These are phyloP conservation scores for Anagyrus pseudococci DNA, from an alignment of 2,888 invertebrate species.

Conservation along the genomic window DNA sequence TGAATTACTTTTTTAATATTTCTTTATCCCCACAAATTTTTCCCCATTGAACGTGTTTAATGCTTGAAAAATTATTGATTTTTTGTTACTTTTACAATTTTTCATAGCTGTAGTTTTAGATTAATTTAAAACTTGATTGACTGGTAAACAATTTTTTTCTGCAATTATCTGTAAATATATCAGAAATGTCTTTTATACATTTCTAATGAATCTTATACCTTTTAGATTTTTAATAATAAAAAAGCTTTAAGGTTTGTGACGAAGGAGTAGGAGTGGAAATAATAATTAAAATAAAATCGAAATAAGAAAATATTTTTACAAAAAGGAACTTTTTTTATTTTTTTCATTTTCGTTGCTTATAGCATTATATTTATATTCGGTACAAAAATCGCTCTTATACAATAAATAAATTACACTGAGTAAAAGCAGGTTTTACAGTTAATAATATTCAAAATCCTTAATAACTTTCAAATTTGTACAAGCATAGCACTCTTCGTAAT, in stretches of 20 bases:
- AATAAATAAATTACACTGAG: conserved; percentile 60
- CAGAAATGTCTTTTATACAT: too few species aligned
- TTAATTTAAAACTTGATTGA: too few species aligned
- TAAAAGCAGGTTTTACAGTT: conserved; percentile 26
- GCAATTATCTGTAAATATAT: too few species aligned
- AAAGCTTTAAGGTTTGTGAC: too few species aligned
- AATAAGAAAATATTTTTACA: conserved; percentile 9
- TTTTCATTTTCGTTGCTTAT: conserved; percentile 29
- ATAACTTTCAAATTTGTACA: conserved; percentile 32
- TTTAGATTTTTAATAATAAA: too few species aligned
- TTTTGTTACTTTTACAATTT: too few species aligned
- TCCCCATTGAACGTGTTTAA: too few species aligned
- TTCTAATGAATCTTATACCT: too few species aligned
- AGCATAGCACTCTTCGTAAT: conserved; percentile 18
- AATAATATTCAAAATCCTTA: conserved; percentile 28
- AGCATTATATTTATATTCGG: conserved; percentile 45
- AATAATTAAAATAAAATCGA: not conserved
- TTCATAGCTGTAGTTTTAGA: too few species aligned
- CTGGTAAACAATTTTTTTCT: too few species aligned
- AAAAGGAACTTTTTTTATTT: conserved; percentile 32
- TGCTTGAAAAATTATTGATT: too few species aligned
- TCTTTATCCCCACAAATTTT: not conserved
- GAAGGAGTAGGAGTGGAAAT: too few species aligned
- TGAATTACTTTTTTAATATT: not conserved
- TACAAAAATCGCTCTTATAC: conserved; percentile 60